Evolutionary conservation across 2,797 vertebrate species (phyloP), one percentile per base, ranked within the genome.

Genomic region (Hipposideros larvatus): DNA sequence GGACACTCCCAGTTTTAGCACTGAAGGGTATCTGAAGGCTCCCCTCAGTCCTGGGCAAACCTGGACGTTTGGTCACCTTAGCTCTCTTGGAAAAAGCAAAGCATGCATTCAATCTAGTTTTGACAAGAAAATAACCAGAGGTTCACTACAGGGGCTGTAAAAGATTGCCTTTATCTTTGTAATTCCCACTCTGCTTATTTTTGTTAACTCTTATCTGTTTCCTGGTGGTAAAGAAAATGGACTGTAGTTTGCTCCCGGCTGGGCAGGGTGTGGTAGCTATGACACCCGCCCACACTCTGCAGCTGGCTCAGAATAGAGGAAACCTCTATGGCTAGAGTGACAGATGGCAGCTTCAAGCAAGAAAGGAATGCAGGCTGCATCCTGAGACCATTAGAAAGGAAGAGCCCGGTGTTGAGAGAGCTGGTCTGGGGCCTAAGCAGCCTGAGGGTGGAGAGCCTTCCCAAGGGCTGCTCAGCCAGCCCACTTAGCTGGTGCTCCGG

Each of bases 131-230:
- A 55, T 22, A 79, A 55, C 22, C 34, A 28, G 74, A 78, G 53
- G n/a, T n/a, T 66, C 41, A 3, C 73, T 43, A 28, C 5, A 11
- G 24, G 18, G 28, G 34, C 70, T 89, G 18, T 91, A 53, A 78
- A 80, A 87, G n/a, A 43, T 70, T 3, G 59, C 63, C 53, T 87
- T 96, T 96, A 93, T 96, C 94, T 93, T 53, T 61, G 31, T 77
- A 65, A 86, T 93, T 84, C 55, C 31, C 43, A 7, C 57, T 79
- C 16, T 77, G 79, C 87, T 94, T 79, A 37, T 95, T 97, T 96
- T 91, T 91, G 65, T 94, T 97, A 41, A 61, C 61, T 61, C 75
- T 74, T 88, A 96, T 84, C 88, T 90, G 70, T 87, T 96, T 97
- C 96, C 82, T 77, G 94, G 77, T 78, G 68, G 84, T 96, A 92